phyloP scores from a whole-genome alignment of 2,113 vertebrate genomes.

The Sinocyclocheilus maitianheensis region DNA sequence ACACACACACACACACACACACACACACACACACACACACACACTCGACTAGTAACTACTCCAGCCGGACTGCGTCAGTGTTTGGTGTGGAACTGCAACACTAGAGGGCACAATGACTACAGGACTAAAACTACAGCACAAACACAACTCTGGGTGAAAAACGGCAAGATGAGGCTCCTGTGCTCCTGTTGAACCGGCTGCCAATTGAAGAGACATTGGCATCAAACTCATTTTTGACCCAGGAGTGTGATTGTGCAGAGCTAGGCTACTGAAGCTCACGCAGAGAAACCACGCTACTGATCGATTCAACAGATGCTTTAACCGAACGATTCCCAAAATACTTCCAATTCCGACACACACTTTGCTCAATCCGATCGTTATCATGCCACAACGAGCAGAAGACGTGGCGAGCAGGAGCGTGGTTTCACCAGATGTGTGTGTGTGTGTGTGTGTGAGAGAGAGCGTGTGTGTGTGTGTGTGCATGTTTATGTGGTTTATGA shows the following conservation, averaged over 20 bases:
- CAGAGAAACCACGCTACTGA: constrained; percentile 42
- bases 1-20: constrained; percentile 3
- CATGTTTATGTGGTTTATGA: too few relatives aligned
- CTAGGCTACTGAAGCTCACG: constrained; percentile 32
- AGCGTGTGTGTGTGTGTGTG: not conserved
- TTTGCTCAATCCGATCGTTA: not conserved
- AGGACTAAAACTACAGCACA: constrained; percentile 5
- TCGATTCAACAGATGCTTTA: not conserved
- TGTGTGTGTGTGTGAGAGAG: not conserved
- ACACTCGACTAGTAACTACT: not conserved
- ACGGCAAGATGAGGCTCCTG: not conserved
- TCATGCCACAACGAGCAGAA: not conserved
- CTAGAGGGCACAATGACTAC: constrained; percentile 4
- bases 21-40: constrained; percentile 8
- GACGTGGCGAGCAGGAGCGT: constrained; percentile 69
- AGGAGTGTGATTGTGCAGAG: not conserved
- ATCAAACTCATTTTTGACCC: constrained; percentile 24
- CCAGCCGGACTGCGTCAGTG: constrained; percentile 9
- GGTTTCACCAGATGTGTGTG: constrained; percentile 52
- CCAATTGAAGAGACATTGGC: not conserved
- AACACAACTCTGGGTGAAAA: constrained; percentile 17
- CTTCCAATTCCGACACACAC: not conserved
- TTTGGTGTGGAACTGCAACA: not conserved
- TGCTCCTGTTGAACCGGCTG: not conserved
- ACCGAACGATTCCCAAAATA: too few relatives aligned